Base-by-base conservation (phyloP, 2,113 vertebrate genomes). In the Tachysurus vachellii region DNA sequence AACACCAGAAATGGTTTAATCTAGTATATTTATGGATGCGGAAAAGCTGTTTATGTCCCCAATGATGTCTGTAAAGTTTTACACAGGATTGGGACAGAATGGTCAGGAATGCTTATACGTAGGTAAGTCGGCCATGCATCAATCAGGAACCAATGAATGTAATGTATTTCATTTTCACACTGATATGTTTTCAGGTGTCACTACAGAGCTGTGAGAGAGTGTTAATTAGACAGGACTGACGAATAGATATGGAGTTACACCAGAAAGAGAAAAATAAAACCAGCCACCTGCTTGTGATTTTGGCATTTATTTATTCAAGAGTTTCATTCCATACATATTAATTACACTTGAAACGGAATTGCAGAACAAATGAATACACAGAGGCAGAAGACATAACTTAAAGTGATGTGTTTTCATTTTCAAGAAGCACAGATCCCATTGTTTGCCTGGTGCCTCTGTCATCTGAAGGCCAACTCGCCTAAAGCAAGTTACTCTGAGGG, bases 251-350 rank as follows among this genome's bases (percentile, higher is more conserved):
- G 61, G 47, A 42, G 26, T 47, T 3, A 77, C 66, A 57, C 68
- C 7, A 80, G 62, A 85, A 53, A 36, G n/a, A 61, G 56, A 83
- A 82, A 4, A 86, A 92, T 75, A 80, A 68, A 92, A 71, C 81
- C 88, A 92, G 88, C 71, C 89, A 90, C 36, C 82, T n/a, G 76
- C 80, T 80, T 82, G 83, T 88, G 70, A 66, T 94, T 93, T 93
- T 92, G 88, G 91, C 89, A 94, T 93, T 92, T 93, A 92, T 94
- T 94, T 94, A 94, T 93, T 94, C 88, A 94, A 94, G 93, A 92
- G 89, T 92, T 94, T 86, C 87, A 93, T 94, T 93, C 92, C 91
- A 93, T 93, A 95, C 93, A 94, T 91, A 90, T 92, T 89, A 93
- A 94, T 83, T 88, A 92, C 90, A 86, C 90, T 93, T 92, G 91